A percentile compares a stretch with the other conserved stretches of the same genome.
These are phyloP conservation scores for Perca fluviatilis DNA, from an alignment of 2,113 vertebrate species.

Conservation along the genomic window DNA sequence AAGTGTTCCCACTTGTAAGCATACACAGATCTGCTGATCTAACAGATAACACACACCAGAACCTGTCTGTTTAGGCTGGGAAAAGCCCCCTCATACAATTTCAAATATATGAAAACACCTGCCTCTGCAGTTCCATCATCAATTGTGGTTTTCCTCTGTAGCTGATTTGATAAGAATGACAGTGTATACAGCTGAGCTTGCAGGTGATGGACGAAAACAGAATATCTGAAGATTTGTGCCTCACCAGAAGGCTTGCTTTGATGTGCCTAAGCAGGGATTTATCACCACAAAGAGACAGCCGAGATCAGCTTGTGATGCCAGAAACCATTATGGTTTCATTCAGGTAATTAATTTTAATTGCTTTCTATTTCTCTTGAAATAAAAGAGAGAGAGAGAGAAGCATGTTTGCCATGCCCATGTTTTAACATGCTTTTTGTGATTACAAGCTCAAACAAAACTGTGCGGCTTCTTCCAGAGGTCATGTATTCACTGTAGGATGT, in stretches of 20 bases:
- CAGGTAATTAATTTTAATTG: conserved; percentile 84
- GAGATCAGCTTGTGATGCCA: conserved; percentile 73
- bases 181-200: conserved; percentile 75
- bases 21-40: conserved; percentile 61
- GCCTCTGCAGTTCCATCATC: conserved; percentile 32
- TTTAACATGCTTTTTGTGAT: conserved; percentile 81
- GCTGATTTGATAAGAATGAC: conserved; percentile 58
- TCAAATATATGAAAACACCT: conserved; percentile 51
- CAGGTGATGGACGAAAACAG: conserved; percentile 30
- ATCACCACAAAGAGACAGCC: conserved; percentile 70
- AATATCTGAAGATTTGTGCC: conserved; percentile 45
- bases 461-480: conserved; percentile 36
- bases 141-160: conserved; percentile 60
- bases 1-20: conserved; percentile 64
- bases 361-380: conserved; percentile 68
- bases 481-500: conserved; percentile 26
- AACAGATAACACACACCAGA: conserved; percentile 52
- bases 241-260: conserved; percentile 49
- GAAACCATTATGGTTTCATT: conserved; percentile 81
- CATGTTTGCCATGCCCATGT: conserved; percentile 71
- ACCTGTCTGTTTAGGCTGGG: conserved; percentile 53
- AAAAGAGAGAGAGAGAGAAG: conserved; percentile 52
- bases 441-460: conserved; percentile 80
- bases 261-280: conserved; percentile 76
- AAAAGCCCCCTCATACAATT: conserved; percentile 44